These are phyloP conservation scores for Hyperopisus bebe DNA, from an alignment of 2,113 vertebrate species.

Conservation along the genomic window DNA sequence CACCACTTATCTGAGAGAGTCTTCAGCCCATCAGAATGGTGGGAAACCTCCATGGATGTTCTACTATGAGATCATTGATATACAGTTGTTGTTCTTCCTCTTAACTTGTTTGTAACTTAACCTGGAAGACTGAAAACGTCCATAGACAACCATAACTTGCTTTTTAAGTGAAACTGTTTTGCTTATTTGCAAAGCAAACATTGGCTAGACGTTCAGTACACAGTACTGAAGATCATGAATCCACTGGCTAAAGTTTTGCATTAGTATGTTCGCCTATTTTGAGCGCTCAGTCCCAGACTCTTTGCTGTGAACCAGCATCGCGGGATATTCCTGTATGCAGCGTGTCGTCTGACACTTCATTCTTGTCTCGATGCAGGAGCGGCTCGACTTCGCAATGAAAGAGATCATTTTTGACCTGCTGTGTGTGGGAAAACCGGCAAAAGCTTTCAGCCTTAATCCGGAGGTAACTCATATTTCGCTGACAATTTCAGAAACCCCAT, in stretches of 20 bases:
- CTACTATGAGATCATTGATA: not conserved
- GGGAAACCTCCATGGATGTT: not conserved
- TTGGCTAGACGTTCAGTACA: not conserved
- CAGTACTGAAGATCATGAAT: not conserved
- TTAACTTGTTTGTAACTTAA: not conserved
- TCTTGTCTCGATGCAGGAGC: constrained; percentile 65
- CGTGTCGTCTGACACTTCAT: not conserved
- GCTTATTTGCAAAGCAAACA: not conserved
- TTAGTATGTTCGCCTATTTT: not conserved
- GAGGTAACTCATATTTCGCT: constrained; percentile 68
- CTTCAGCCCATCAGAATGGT: not conserved
- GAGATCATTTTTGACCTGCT: constrained; percentile 98
- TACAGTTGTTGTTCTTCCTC: not conserved
- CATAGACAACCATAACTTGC: not conserved
- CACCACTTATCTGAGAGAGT: not conserved
- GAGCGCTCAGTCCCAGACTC: not conserved
- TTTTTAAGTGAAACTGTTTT: not conserved
- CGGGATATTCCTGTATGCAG: constrained; percentile 10
- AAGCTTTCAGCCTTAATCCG: constrained; percentile 97
- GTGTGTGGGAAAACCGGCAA: constrained; percentile 92
- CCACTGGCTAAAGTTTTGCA: not conserved
- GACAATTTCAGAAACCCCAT: not conserved
- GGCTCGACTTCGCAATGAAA: constrained; percentile 98
- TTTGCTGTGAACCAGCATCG: not conserved
- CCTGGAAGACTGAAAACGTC: not conserved